These are phyloP conservation scores for Aporophyla lueneburgensis DNA, from an alignment of 2,888 invertebrate species.

Conservation along the genomic window DNA sequence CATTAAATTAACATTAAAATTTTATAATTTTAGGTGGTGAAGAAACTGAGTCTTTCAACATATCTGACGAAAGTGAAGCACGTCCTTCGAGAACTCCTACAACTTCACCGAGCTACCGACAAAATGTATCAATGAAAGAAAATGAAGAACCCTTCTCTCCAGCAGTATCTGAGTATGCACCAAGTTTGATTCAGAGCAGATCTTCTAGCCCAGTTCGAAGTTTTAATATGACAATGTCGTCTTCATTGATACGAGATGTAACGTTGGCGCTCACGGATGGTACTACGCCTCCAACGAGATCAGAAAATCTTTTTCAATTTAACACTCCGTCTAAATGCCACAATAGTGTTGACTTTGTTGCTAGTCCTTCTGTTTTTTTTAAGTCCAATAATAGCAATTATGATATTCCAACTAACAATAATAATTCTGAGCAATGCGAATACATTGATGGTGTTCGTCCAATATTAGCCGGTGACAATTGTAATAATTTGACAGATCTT, in stretches of 20 bases:
- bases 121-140: background rate
- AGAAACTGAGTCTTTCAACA: background rate
- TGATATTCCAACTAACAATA: no score
- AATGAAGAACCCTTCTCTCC: background rate
- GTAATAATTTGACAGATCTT: background rate
- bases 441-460: background rate
- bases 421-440: background rate
- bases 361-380: background rate
- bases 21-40: no score
- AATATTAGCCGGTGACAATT: background rate
- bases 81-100: background rate
- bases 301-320: background rate
- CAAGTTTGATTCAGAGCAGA: background rate
- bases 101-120: background rate
- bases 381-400: background rate
- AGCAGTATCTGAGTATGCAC: background rate
- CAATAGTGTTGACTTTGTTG: background rate
- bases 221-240: background rate
- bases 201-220: background rate
- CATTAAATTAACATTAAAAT: no score
- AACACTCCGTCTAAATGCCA: background rate
- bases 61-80: background rate
- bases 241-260: background rate
- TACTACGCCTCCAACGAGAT: background rate
- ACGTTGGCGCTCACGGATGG: background rate